Percentiles rank a stretch among this genome's conserved stretches.
Conservation (phyloP, 2,888 invertebrate species). For the Euproctis similis region DNA sequence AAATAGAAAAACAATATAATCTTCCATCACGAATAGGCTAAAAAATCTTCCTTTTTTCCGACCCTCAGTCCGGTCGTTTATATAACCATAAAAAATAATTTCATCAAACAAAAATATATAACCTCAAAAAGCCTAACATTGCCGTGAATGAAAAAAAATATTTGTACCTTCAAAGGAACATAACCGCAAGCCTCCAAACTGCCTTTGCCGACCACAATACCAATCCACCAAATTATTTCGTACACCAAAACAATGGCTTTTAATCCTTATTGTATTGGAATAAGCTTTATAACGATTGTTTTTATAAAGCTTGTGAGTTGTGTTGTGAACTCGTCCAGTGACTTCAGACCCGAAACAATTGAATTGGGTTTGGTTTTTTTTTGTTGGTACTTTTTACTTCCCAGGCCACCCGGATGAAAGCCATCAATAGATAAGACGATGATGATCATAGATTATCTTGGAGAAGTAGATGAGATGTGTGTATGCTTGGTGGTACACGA, state of each 20-base stretch:
- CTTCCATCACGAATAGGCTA: too few relatives aligned
- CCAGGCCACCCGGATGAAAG: slow-evolving; percentile 39
- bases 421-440: slow-evolving; percentile 33
- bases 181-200: slow-evolving; percentile 21
- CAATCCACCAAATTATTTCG: slow-evolving; percentile 12
- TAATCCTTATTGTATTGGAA: slow-evolving; percentile 3
- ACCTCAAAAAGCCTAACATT: too few relatives aligned
- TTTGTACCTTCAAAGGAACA: slow-evolving; percentile 15
- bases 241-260: slow-evolving; percentile 6
- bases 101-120: neutral
- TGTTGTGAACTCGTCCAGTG: slow-evolving; percentile 22
- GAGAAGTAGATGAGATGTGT: slow-evolving; percentile 15
- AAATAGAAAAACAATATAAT: too few relatives aligned
- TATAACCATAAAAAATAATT: neutral
- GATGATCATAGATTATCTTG: slow-evolving; percentile 23
- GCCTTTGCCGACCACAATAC: slow-evolving; percentile 19
- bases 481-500: slow-evolving; percentile 16
- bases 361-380: slow-evolving; percentile 26
- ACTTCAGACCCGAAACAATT: slow-evolving; percentile 27
- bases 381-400: slow-evolving; percentile 25
- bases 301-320: slow-evolving; percentile 6
- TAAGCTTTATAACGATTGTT: slow-evolving; percentile 9
- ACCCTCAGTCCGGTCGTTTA: too few relatives aligned
- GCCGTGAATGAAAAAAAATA: too few relatives aligned
- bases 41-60: too few relatives aligned